Conservation (phyloP, 2,888 invertebrate genomes). For the Ophioninae sp. region DNA sequence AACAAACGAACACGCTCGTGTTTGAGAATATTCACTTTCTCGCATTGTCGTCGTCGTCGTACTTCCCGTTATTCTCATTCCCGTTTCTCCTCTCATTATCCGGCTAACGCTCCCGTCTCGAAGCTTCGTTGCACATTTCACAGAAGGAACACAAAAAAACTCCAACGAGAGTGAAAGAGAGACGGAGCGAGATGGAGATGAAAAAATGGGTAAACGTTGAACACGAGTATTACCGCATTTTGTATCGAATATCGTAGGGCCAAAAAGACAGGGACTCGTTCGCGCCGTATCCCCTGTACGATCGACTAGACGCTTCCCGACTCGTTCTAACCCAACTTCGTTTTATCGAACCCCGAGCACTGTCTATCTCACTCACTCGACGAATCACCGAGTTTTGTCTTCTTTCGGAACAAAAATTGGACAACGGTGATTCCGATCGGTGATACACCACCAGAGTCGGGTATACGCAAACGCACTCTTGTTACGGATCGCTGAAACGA, state of each 20-base stretch:
- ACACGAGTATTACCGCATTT: conserved; percentile 8
- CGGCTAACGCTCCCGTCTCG: conserved; percentile 34
- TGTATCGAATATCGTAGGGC: conserved; percentile 11
- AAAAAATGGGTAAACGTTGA: too few relatives aligned
- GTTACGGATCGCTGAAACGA: conserved; percentile 42
- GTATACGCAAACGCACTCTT: conserved; percentile 9
- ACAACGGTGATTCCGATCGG: too few relatives aligned
- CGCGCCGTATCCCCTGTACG: neutral
- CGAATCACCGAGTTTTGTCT: conserved; percentile 6
- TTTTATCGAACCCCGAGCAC: conserved; percentile 4
- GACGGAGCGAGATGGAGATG: too few relatives aligned
- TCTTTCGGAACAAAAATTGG: conserved; percentile 1
- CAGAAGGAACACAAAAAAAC: conserved; percentile 10
- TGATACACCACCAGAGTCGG: conserved; percentile 5
- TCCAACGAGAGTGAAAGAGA: neutral
- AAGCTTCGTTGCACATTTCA: conserved; percentile 37
- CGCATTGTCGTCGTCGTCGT: conserved; percentile 16
- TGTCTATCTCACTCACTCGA: neutral
- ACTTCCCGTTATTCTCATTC: conserved; percentile 26
- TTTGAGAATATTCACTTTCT: conserved; percentile 50
- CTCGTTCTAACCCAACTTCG: conserved; percentile 5
- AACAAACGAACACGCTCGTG: conserved; percentile 29
- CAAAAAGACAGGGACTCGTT: neutral
- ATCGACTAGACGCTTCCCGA: neutral
- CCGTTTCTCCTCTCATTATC: conserved; percentile 25